Percentiles rank a stretch among this genome's conserved stretches.
Evolutionary conservation across 2,888 invertebrate genomes (phyloP).

Genomic region (Erynnis tages): DNA sequence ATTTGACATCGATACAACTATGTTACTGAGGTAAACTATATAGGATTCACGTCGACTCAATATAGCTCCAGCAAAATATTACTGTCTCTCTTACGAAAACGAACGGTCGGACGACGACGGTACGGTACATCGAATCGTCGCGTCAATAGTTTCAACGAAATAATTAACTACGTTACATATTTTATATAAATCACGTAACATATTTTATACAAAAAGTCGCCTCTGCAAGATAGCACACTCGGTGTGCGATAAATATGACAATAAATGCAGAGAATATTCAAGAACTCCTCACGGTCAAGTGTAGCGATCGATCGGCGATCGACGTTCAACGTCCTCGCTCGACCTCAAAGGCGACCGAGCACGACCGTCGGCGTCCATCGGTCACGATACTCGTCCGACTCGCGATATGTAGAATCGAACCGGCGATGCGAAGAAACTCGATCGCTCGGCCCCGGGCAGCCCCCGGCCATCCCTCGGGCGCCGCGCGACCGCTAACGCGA

Average conservation of each 20-base stretch:
- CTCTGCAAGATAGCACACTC: conserved; percentile 45
- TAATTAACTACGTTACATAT: conserved; percentile 42
- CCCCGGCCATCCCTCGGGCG: background rate
- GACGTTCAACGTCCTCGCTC: background rate
- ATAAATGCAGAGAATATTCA: conserved; percentile 56
- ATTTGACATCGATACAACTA: conserved; percentile 75
- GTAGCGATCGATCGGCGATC: conserved; percentile 14
- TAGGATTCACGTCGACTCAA: conserved; percentile 69
- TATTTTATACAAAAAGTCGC: conserved; percentile 34
- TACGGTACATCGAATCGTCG: conserved; percentile 40
- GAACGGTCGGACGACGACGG: conserved; percentile 51
- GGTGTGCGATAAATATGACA: conserved; percentile 48
- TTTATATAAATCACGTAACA: too few species aligned
- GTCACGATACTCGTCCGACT: conserved; percentile 6
- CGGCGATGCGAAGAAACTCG: conserved; percentile 4
- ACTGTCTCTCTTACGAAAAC: conserved; percentile 62
- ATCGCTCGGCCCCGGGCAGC: background rate
- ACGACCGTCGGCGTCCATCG: background rate
- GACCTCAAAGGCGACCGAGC: background rate
- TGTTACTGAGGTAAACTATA: conserved; percentile 77
- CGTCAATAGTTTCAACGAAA: conserved; percentile 34
- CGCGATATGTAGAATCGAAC: conserved; percentile 24
- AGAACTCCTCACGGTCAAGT: conserved; percentile 44
- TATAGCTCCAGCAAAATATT: conserved; percentile 59
- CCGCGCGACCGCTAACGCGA: conserved; percentile 18